Evolutionary conservation across 1,140 invertebrate species (phyloP), one percentile per base, ranked within the genome.

Genomic region (Schmidtea mediterranea): DNA sequence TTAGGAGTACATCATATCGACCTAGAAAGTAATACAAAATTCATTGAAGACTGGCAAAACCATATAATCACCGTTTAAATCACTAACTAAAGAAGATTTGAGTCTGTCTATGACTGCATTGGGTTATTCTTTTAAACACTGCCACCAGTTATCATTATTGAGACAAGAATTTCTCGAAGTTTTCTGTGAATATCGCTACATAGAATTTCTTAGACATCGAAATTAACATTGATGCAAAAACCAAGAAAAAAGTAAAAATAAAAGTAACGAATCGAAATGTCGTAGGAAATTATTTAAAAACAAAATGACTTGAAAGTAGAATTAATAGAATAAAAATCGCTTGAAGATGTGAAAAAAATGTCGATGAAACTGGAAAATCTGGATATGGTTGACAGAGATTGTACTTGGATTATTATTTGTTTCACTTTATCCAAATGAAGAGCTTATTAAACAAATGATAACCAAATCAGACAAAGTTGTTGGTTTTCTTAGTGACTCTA

Each of bases 141-240:
- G 83, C 60, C 90, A 98, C 61, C 89, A 89, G 68, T 67, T 98
- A 18, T 82, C 80, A 54, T 90, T 82, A 58, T 71, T 97, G 36
- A 73, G 90, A 48, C 87, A 94, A 62, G 90, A 98, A 67, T 69
- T 97, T 43, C 78, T 97, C 36, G 89, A 97, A 66, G 80, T 82
- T 43, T 97, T 95, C 71, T 79, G 90, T 52, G 89, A 97, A 72
- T 72, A 58, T 61, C 67, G 26, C 26, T 32, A 32, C 26, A 32
- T 32, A 32, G 5, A 32, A 32, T 32, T 50, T 39, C 15, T 26
- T 13, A 3, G 26, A 32, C 26, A 32, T 32, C 26, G 10, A 32
- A 32, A 32, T 3, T 32, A 32, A 32, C 10, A 32, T 32, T 32
- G 26, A 32, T 32, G 26, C 26, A 10, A 32, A 32, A 32, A 32